Evolutionary conservation across 2,113 vertebrate genomes (phyloP).

Genomic region (Taxidea taxus): DNA sequence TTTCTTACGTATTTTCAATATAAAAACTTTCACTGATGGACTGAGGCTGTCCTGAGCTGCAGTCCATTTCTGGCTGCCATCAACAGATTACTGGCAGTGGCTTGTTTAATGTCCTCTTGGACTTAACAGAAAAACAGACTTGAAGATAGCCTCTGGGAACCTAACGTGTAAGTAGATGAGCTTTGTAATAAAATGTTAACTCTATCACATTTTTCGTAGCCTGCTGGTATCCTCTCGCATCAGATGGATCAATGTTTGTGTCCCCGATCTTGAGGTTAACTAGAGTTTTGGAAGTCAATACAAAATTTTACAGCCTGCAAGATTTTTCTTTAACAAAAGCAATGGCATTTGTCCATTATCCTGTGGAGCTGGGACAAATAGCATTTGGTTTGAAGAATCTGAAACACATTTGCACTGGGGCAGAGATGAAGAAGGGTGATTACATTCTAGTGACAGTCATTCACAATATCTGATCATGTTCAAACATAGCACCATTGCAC

Average conservation of each 20-base stretch:
- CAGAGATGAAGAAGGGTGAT: not conserved
- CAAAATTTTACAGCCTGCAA: not conserved
- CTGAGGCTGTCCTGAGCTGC: not conserved
- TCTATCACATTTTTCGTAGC: not conserved
- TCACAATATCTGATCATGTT: slow-evolving; percentile 5
- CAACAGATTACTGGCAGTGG: not conserved
- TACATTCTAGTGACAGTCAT: not conserved
- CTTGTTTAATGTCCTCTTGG: not conserved
- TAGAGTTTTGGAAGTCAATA: slow-evolving; percentile 46
- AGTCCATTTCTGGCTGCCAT: not conserved
- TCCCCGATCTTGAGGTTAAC: slow-evolving; percentile 39
- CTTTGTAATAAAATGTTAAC: not conserved
- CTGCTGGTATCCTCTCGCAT: not conserved
- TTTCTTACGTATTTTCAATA: not conserved
- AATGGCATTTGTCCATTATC: not conserved
- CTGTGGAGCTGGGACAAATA: not conserved
- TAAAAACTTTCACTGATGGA: not conserved
- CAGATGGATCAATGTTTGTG: not conserved
- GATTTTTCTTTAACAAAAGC: slow-evolving; percentile 18
- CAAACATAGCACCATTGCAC: not conserved
- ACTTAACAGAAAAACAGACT: not conserved
- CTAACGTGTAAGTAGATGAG: not conserved
- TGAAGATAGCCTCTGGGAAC: not conserved
- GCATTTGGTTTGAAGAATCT: not conserved
- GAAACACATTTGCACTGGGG: not conserved